Percentiles rank a stretch among this genome's conserved stretches.
These are phyloP conservation scores for Lophius americanus DNA, from an alignment of 2,797 vertebrate species.

Conservation along the genomic window DNA sequence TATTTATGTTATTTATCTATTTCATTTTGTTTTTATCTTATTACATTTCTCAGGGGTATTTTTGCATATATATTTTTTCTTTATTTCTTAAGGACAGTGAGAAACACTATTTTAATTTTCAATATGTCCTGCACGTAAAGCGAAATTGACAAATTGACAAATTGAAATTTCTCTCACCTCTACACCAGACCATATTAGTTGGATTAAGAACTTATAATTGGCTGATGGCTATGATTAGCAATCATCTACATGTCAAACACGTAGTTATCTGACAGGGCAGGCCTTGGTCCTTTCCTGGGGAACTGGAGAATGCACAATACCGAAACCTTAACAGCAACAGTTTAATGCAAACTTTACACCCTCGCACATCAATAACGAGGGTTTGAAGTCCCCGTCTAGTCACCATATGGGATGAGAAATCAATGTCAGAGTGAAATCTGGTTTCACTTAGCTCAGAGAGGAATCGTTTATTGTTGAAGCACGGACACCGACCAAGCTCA, in stretches of 20 bases:
- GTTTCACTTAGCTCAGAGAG: conserved; percentile 40
- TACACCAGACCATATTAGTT: too few relatives aligned
- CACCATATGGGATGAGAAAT: conserved; percentile 65
- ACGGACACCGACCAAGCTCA: conserved; percentile 10
- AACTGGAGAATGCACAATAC: conserved; percentile 43
- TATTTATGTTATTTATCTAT: too few relatives aligned
- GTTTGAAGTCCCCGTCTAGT: conserved; percentile 58
- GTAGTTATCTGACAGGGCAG: conserved; percentile 38
- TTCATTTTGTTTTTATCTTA: too few relatives aligned
- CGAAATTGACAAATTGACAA: too few relatives aligned
- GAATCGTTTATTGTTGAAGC: conserved; percentile 28
- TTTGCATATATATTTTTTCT: too few relatives aligned
- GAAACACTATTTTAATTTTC: too few relatives aligned
- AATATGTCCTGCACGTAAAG: too few relatives aligned
- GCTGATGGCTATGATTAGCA: conserved; percentile 21
- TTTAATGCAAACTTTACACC: conserved; percentile 58
- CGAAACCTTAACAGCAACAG: conserved; percentile 45
- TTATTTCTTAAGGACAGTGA: too few relatives aligned
- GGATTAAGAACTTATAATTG: too few relatives aligned
- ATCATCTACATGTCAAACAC: conserved; percentile 31
- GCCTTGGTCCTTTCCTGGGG: conserved; percentile 16
- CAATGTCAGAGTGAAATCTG: conserved; percentile 63
- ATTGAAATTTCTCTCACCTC: too few relatives aligned
- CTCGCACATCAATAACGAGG: conserved; percentile 61
- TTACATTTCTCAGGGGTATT: too few relatives aligned